A percentile compares a stretch with the other conserved stretches of the same genome.
phyloP scores from a whole-genome alignment of 2,888 invertebrate species.

The Biston stratarius region DNA sequence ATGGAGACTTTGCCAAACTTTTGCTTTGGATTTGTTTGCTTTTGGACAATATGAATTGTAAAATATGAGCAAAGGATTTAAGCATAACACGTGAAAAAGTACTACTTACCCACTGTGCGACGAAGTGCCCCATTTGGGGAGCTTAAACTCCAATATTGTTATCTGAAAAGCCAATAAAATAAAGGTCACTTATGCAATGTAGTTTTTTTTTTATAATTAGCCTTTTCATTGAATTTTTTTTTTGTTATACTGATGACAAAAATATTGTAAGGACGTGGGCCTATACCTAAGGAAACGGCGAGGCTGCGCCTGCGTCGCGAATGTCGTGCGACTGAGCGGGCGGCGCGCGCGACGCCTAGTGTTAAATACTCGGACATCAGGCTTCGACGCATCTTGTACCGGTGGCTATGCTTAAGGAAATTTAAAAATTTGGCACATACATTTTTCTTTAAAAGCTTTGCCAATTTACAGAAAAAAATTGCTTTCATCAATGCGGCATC shows the following conservation, averaged over 20 bases:
- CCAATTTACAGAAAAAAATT: neutral
- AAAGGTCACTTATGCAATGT: constrained; percentile 7
- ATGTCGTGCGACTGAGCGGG: constrained; percentile 74
- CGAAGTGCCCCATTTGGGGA: constrained; percentile 78
- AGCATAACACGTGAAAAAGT: constrained; percentile 24
- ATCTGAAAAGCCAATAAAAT: constrained; percentile 54
- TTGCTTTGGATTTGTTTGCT: too few relatives aligned
- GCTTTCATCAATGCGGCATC: too few relatives aligned
- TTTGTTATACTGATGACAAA: constrained; percentile 41
- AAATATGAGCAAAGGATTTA: neutral
- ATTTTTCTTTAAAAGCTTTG: constrained; percentile 10
- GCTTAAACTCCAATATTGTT: constrained; percentile 49
- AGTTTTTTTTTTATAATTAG: neutral
- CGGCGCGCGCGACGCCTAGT: constrained; percentile 72
- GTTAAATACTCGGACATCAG: constrained; percentile 81
- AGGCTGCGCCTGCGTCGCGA: constrained; percentile 69
- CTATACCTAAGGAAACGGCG: constrained; percentile 44
- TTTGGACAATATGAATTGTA: neutral
- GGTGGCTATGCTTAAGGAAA: constrained; percentile 65
- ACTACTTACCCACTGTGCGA: constrained; percentile 70
- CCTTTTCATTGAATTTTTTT: constrained; percentile 31
- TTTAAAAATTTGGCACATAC: constrained; percentile 59
- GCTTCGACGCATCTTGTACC: constrained; percentile 71
- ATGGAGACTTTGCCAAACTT: too few relatives aligned
- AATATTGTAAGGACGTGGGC: constrained; percentile 44